A percentile compares a stretch with the other conserved stretches of the same genome.
Conservation (phyloP, 1,140 invertebrate genomes). For the Drosophila insularis region DNA sequence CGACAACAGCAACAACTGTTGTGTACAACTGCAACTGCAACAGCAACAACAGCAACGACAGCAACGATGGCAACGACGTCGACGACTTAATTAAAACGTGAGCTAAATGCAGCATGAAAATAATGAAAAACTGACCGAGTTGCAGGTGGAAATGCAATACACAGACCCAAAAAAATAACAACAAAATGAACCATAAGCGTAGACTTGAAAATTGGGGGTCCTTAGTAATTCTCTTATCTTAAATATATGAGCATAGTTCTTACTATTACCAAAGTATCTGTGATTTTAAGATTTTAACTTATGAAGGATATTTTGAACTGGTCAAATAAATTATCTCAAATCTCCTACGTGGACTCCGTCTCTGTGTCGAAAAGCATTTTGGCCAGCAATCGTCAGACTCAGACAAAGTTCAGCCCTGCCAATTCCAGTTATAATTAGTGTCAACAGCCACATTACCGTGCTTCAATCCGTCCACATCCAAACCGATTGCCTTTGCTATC, state of each 20-base stretch:
- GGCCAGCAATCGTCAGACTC: conserved; percentile 23
- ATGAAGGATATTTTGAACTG: no score
- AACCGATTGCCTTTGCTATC: background rate
- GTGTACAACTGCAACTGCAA: conserved; percentile 29
- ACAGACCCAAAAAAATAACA: conserved; percentile 17
- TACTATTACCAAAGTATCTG: no score
- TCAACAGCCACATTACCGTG: conserved; percentile 79
- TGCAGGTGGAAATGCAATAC: conserved; percentile 67
- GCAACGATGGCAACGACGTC: conserved; percentile 33
- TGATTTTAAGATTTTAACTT: no score
- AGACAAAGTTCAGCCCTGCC: conserved; percentile 28
- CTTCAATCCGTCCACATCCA: conserved; percentile 23
- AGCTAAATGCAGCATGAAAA: conserved; percentile 81
- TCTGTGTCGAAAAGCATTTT: conserved; percentile 29
- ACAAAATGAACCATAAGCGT: conserved; percentile 23
- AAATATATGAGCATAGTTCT: no score
- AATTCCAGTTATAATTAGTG: conserved; percentile 81
- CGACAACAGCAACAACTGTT: conserved; percentile 22
- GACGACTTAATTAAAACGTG: conserved; percentile 81
- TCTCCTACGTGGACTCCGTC: no score
- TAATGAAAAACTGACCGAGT: conserved; percentile 80
- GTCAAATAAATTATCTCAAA: no score
- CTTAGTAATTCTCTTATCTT: no score
- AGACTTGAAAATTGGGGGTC: background rate
- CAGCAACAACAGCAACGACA: conserved; percentile 32